Conservation (phyloP, 2,888 invertebrate species). For the Rhagium mordax region DNA sequence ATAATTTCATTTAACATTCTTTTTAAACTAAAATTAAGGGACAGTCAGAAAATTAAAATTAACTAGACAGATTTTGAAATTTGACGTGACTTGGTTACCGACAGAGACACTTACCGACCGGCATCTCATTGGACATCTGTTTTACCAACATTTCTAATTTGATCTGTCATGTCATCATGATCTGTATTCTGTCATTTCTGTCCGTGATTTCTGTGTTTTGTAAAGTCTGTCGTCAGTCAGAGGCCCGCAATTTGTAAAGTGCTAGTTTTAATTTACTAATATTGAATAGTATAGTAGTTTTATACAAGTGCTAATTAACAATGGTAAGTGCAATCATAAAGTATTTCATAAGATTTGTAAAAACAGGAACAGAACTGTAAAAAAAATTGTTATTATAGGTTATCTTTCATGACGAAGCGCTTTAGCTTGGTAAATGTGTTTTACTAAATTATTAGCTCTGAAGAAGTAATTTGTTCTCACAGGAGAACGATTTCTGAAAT, state of each 20-base stretch:
- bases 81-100: background rate
- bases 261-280: background rate
- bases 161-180: no score
- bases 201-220: background rate
- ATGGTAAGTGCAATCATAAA: conserved; percentile 2
- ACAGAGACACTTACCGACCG: background rate
- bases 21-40: background rate
- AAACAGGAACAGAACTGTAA: no score
- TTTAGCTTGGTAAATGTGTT: background rate
- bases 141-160: no score
- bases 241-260: background rate
- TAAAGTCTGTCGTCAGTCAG: background rate
- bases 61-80: background rate
- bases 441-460: no score
- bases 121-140: background rate
- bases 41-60: background rate
- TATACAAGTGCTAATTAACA: background rate
- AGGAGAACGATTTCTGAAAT: no score
- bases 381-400: background rate
- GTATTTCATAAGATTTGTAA: no score
- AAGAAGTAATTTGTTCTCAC: no score
- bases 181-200: no score
- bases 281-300: background rate
- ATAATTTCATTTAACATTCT: conserved; percentile 3
- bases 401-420: conserved; percentile 1